Conservation (phyloP, 2,888 invertebrate genomes). For the Machimus rusticus region DNA sequence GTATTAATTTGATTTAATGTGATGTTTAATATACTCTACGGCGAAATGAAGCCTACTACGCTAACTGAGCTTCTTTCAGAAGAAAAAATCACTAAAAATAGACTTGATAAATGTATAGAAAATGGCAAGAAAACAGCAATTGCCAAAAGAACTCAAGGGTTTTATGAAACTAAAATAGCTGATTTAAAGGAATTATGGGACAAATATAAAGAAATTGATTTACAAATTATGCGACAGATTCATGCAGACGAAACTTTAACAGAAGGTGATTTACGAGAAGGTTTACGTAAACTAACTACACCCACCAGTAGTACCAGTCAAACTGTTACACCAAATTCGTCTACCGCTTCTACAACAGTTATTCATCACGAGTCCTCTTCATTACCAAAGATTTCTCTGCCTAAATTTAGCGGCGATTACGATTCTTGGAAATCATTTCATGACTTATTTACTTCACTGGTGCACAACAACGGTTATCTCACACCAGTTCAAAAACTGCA, state of each 20-base stretch:
- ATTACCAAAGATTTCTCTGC: too few species aligned
- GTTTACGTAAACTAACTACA: neutral
- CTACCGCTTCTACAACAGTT: neutral
- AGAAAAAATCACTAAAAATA: neutral
- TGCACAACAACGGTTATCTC: neutral
- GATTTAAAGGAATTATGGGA: neutral
- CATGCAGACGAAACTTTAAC: neutral
- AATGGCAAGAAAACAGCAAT: neutral
- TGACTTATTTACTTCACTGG: neutral
- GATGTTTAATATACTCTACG: too few species aligned
- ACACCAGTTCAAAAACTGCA: neutral
- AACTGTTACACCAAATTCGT: neutral
- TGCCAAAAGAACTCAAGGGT: neutral
- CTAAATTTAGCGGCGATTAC: too few species aligned
- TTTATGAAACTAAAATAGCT: neutral
- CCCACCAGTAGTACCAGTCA: neutral
- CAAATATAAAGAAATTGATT: neutral
- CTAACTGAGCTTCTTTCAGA: neutral
- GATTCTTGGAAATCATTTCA: neutral
- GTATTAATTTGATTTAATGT: too few species aligned
- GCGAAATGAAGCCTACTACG: too few species aligned
- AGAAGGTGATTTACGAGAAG: neutral
- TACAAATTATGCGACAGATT: neutral
- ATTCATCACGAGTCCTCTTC: neutral
- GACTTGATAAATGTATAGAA: neutral